Percentiles rank a stretch among this genome's conserved stretches.
Conservation (phyloP, 2,888 invertebrate genomes). For the Miltochrista miniata region DNA sequence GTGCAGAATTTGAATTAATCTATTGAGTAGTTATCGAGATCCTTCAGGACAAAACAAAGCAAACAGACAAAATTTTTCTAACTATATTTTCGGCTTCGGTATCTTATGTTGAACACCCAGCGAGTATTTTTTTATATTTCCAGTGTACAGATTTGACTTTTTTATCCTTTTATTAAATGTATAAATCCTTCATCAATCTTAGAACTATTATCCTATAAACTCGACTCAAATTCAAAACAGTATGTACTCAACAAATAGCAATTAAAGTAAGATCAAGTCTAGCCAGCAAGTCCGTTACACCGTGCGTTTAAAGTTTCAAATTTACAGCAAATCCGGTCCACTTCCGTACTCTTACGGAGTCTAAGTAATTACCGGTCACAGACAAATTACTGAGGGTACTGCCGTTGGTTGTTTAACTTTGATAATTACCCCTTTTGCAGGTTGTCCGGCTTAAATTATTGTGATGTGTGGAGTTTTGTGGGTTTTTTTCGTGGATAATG, state of each 20-base stretch:
- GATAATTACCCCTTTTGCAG: constrained; percentile 38
- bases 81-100: no score
- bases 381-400: constrained; percentile 37
- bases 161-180: no score
- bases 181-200: no score
- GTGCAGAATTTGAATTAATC: no score
- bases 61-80: no score
- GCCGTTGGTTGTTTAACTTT: constrained; percentile 44
- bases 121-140: no score
- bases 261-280: constrained; percentile 23
- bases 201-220: not conserved
- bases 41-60: no score
- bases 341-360: constrained; percentile 33
- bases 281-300: constrained; percentile 10
- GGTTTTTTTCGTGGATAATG: not conserved
- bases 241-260: constrained; percentile 3
- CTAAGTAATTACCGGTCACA: constrained; percentile 41
- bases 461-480: not conserved
- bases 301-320: constrained; percentile 37
- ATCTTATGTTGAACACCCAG: no score
- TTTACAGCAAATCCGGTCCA: constrained; percentile 28
- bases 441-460: constrained; percentile 5
- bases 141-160: no score
- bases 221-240: constrained; percentile 3
- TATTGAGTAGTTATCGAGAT: no score